Conservation (phyloP, 2,888 invertebrate species). For the Psylliodes chrysocephalus region DNA sequence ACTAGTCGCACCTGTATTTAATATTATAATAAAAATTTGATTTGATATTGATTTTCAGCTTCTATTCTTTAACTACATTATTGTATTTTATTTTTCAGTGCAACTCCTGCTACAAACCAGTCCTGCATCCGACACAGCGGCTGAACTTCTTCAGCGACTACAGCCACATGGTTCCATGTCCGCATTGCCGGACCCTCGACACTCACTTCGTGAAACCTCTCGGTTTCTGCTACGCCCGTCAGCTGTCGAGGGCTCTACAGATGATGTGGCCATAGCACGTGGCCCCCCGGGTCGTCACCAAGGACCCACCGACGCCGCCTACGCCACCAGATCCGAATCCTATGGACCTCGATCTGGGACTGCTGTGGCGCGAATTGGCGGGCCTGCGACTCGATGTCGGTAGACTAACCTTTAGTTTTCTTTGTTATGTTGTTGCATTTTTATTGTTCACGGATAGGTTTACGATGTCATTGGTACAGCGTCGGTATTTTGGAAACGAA, state of each 20-base stretch:
- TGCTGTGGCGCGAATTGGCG: constrained; percentile 64
- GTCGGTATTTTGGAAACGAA: background rate
- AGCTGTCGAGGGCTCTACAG: constrained; percentile 68
- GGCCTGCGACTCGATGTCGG: constrained; percentile 64
- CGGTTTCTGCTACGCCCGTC: constrained; percentile 83
- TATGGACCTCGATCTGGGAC: constrained; percentile 62
- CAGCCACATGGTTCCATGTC: constrained; percentile 90
- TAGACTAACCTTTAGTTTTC: constrained; percentile 54
- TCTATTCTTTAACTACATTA: too few species aligned
- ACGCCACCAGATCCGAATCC: constrained; percentile 54
- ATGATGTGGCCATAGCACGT: constrained; percentile 87
- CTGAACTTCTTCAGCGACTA: constrained; percentile 95
- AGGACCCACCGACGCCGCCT: constrained; percentile 52
- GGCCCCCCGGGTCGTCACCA: constrained; percentile 68
- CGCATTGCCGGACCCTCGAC: constrained; percentile 89
- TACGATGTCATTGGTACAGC: background rate
- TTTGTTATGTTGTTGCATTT: constrained; percentile 65
- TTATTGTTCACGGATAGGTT: constrained; percentile 42
- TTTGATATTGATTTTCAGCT: too few species aligned
- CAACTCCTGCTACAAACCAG: constrained; percentile 89
- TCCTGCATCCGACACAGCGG: constrained; percentile 86
- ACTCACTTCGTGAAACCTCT: constrained; percentile 95
- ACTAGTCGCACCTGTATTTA: too few species aligned
- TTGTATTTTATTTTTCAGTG: constrained; percentile 78
- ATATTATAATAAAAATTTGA: too few species aligned